phyloP scores from a whole-genome alignment of 2,888 invertebrate genomes.

The Macaria notata region DNA sequence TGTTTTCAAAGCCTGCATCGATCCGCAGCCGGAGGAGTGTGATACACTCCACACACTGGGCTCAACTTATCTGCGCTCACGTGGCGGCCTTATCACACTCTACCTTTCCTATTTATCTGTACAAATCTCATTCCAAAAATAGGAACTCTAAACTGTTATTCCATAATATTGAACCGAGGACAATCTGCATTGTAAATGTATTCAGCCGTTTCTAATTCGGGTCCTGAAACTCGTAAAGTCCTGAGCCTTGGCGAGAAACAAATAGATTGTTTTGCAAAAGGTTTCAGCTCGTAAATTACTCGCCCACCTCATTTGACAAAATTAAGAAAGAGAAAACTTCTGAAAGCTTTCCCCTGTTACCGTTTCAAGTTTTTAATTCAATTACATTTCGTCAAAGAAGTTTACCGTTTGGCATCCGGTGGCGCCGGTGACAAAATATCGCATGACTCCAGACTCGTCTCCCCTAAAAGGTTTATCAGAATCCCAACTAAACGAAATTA shows the following conservation, averaged over 20 bases:
- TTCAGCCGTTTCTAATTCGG: constrained; percentile 14
- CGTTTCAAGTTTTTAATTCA: constrained; percentile 29
- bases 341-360: constrained; percentile 53
- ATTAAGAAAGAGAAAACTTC: constrained; percentile 49
- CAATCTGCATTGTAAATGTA: constrained; percentile 11
- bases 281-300: constrained; percentile 40
- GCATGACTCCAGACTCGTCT: not conserved
- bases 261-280: constrained; percentile 33
- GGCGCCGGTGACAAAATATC: not conserved
- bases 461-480: constrained; percentile 19
- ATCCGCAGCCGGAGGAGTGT: not conserved
- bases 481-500: constrained; percentile 20
- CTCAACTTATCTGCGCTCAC: constrained; percentile 2
- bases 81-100: constrained; percentile 7
- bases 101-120: constrained; percentile 13
- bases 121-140: constrained; percentile 16
- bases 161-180: constrained; percentile 5
- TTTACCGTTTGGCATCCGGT: constrained; percentile 23
- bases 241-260: constrained; percentile 11
- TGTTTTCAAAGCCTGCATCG: constrained; percentile 18
- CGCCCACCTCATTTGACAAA: constrained; percentile 41
- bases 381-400: constrained; percentile 21
- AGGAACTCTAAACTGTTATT: constrained; percentile 3
- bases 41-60: too few species aligned
- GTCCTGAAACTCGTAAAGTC: constrained; percentile 10